Evolutionary conservation across 1,140 invertebrate species (phyloP).

Genomic region (Colletes gigas): DNA sequence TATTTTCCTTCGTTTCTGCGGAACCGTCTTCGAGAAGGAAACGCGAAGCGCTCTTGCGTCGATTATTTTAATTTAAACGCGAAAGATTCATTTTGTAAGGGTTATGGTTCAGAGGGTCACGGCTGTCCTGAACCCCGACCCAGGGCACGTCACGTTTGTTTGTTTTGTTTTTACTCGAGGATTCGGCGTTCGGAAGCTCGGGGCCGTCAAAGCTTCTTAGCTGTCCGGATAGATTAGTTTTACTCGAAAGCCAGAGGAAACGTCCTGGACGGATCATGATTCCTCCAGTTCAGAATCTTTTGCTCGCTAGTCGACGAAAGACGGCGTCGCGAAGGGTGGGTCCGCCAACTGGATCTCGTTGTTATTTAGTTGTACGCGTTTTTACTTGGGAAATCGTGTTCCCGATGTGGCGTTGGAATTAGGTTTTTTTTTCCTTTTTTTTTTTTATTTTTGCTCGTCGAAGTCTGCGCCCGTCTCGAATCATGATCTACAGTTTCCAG

Average conservation of each 20-base stretch:
- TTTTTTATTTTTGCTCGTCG: neutral
- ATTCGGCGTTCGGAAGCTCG: neutral
- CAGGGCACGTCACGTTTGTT: neutral
- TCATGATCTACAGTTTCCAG: constrained; percentile 6
- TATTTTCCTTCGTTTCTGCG: neutral
- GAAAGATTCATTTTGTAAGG: neutral
- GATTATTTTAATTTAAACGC: constrained; percentile 1
- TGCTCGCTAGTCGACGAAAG: neutral
- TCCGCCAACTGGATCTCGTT: constrained; percentile 10
- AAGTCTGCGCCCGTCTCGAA: constrained; percentile 5
- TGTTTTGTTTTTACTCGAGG: neutral
- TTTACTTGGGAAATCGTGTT: constrained; percentile 20
- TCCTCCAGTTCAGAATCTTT: neutral
- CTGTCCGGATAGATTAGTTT: constrained; percentile 7
- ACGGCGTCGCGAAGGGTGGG: neutral
- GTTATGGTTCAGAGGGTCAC: neutral
- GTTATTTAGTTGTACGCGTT: constrained; percentile 43
- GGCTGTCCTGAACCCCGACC: neutral
- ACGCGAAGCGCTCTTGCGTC: neutral
- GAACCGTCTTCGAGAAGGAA: neutral
- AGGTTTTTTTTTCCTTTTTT: constrained; percentile 1
- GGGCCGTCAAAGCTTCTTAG: neutral
- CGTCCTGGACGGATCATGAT: constrained; percentile 6
- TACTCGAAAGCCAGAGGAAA: neutral
- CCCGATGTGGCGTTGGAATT: neutral